Conservation (phyloP, 2,888 invertebrate species). For the Cistogaster globosa region DNA sequence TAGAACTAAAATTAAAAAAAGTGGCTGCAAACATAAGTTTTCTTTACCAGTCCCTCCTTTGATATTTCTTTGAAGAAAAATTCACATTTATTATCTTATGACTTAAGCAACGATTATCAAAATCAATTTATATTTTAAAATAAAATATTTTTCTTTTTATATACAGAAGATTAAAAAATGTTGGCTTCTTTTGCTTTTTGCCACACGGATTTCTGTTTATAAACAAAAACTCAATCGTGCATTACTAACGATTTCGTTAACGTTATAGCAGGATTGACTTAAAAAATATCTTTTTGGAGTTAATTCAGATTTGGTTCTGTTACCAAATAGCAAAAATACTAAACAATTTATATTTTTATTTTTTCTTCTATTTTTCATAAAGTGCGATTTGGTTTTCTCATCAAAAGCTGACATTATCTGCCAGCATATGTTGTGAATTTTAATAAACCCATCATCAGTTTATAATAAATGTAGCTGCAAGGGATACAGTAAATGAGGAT, state of each 20-base stretch:
- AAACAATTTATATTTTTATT: constrained; percentile 23
- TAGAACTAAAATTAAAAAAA: too few relatives aligned
- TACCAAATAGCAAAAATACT: not conserved
- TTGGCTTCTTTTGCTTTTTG: constrained; percentile 18
- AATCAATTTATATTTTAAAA: constrained; percentile 51
- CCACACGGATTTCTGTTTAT: constrained; percentile 49
- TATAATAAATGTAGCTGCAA: constrained; percentile 47
- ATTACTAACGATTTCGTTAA: constrained; percentile 57
- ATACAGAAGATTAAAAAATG: too few relatives aligned
- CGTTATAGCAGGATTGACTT: constrained; percentile 14
- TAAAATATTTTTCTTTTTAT: constrained; percentile 10
- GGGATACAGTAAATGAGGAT: not conserved
- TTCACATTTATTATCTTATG: too few relatives aligned
- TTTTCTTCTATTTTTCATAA: constrained; percentile 2
- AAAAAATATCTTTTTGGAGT: constrained; percentile 29
- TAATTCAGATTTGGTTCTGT: not conserved
- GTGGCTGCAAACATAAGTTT: too few relatives aligned
- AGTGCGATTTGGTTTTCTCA: constrained; percentile 54
- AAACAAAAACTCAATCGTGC: constrained; percentile 66
- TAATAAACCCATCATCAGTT: constrained; percentile 70
- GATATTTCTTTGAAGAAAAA: too few relatives aligned
- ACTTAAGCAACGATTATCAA: constrained; percentile 4
- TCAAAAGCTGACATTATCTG: constrained; percentile 70
- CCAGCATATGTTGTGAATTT: constrained; percentile 72
- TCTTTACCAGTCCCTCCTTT: too few relatives aligned